phyloP scores from a whole-genome alignment of 2,888 invertebrate species.

The Chloroclystis v-ata region DNA sequence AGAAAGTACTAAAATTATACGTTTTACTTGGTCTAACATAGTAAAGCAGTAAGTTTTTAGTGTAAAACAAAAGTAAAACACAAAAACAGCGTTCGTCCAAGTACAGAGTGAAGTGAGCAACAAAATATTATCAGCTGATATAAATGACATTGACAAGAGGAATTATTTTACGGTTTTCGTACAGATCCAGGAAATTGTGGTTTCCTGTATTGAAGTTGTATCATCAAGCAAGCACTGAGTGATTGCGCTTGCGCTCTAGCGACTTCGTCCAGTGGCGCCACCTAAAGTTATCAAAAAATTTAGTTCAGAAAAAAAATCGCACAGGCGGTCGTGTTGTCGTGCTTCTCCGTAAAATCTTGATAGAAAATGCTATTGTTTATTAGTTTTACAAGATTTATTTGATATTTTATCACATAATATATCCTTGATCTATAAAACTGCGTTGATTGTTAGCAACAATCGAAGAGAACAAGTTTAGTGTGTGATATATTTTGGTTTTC shows the following conservation, averaged over 20 bases:
- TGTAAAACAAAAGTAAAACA: neutral
- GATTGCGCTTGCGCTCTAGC: conserved; percentile 21
- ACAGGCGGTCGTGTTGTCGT: conserved; percentile 53
- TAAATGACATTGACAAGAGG: conserved; percentile 1
- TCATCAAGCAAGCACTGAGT: neutral
- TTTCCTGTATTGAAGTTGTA: neutral
- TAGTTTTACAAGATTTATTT: conserved; percentile 47
- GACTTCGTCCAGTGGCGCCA: conserved; percentile 34
- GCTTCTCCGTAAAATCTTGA: conserved; percentile 38
- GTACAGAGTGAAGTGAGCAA: neutral
- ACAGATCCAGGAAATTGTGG: neutral
- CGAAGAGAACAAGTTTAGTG: conserved; percentile 51
- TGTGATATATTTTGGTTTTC: conserved; percentile 60
- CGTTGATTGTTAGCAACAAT: conserved; percentile 43
- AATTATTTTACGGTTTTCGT: neutral
- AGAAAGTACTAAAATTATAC: conserved; percentile 93
- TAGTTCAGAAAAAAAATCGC: conserved; percentile 68
- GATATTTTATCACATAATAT: conserved; percentile 62
- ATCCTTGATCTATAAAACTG: conserved; percentile 45
- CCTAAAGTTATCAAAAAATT: conserved; percentile 25
- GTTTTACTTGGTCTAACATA: conserved; percentile 89
- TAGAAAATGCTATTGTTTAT: conserved; percentile 62
- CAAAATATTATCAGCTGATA: conserved; percentile 1
- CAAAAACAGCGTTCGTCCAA: too few relatives aligned
- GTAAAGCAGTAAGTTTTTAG: conserved; percentile 4